Evolutionary conservation across 2,888 invertebrate species (phyloP).

Genomic region (Iphiclides podalirius): DNA sequence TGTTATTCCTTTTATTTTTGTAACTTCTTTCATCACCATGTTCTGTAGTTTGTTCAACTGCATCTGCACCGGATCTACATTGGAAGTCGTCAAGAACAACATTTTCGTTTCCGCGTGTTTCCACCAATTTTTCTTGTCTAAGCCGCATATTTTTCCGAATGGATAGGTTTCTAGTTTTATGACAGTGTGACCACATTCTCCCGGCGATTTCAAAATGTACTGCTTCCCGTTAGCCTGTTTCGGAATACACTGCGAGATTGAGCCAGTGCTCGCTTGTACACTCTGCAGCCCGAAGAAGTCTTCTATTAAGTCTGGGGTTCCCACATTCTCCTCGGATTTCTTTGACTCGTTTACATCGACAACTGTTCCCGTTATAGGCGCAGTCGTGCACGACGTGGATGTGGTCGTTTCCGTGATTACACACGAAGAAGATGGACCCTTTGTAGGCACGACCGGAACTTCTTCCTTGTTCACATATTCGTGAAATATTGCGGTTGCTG

Average conservation of each 20-base stretch:
- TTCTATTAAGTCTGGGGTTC: slow-evolving; percentile 28
- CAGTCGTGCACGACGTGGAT: slow-evolving; percentile 35
- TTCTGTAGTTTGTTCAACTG: slow-evolving; percentile 12
- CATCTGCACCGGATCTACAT: slow-evolving; percentile 23
- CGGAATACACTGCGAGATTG: slow-evolving; percentile 32
- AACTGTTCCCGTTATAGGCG: slow-evolving; percentile 28
- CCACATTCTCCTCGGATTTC: slow-evolving; percentile 20
- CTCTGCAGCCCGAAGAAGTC: slow-evolving; percentile 34
- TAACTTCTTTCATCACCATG: slow-evolving; percentile 1
- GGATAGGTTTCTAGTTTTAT: slow-evolving; percentile 30
- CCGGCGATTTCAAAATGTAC: slow-evolving; percentile 21
- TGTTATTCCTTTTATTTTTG: slow-evolving; percentile 1
- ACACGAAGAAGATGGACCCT: too few species aligned
- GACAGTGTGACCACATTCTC: slow-evolving; percentile 18
- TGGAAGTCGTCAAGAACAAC: slow-evolving; percentile 14
- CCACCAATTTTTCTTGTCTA: slow-evolving; percentile 26
- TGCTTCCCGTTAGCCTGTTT: slow-evolving; percentile 31
- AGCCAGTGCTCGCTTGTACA: slow-evolving; percentile 32
- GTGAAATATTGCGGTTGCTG: slow-evolving; percentile 28
- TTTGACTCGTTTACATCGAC: slow-evolving; percentile 26
- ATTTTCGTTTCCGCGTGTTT: slow-evolving; percentile 23
- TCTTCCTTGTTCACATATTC: slow-evolving; percentile 28
- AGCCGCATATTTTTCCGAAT: slow-evolving; percentile 25
- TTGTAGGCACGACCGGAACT: background rate
- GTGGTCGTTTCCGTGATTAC: slow-evolving; percentile 21